phyloP scores from a whole-genome alignment of 2,113 vertebrate genomes.

The Fulica atra region DNA sequence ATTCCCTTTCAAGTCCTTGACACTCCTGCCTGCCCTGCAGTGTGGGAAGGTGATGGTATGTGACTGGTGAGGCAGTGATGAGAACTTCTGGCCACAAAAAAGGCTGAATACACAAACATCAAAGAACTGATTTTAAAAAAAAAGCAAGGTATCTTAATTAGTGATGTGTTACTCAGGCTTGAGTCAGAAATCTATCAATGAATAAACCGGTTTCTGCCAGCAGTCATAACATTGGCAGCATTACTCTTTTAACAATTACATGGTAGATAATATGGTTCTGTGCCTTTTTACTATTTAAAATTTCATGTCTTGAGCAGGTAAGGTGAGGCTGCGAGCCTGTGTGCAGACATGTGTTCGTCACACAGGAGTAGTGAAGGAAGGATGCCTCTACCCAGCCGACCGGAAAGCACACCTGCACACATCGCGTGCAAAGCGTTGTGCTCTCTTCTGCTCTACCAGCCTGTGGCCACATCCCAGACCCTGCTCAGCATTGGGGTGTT shows the following conservation, averaged over 20 bases:
- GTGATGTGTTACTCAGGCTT: background rate
- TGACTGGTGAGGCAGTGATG: background rate
- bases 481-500: background rate
- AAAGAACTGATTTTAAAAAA: background rate
- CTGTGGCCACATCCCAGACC: rapidly evolving
- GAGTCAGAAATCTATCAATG: background rate
- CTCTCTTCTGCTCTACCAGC: background rate
- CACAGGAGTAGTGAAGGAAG: too few species aligned
- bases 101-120: background rate
- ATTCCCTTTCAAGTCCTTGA: background rate
- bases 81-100: background rate
- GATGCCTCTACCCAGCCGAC: background rate
- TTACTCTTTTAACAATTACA: background rate
- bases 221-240: background rate
- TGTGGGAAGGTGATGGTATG: background rate
- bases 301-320: background rate
- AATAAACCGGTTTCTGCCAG: background rate
- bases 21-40: background rate
- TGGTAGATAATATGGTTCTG: background rate
- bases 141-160: background rate
- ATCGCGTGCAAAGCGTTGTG: rapidly evolving
- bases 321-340: background rate
- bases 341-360: background rate
- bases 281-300: background rate
- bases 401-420: background rate